Conservation (phyloP, 2,888 invertebrate genomes). For the Spodoptera exigua region DNA sequence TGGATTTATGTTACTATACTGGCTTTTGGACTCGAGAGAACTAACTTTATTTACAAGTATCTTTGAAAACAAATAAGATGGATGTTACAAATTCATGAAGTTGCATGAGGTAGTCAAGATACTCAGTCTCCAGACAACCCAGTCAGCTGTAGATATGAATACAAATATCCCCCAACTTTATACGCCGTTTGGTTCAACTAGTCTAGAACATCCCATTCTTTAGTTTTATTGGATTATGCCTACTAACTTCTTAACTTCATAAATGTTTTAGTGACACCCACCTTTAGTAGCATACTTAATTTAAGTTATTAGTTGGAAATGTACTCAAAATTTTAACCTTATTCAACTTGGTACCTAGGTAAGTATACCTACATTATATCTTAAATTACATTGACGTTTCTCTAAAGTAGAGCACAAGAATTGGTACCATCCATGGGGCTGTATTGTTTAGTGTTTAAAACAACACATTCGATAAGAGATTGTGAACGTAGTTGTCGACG, state of each 20-base stretch:
- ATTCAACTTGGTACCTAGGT: too few relatives aligned
- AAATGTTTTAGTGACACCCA: too few relatives aligned
- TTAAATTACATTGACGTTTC: neutral
- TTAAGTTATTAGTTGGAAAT: too few relatives aligned
- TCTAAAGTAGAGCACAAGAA: slow-evolving; percentile 17
- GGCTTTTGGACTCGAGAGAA: slow-evolving; percentile 72
- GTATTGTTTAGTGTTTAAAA: slow-evolving; percentile 37
- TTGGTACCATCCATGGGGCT: slow-evolving; percentile 22
- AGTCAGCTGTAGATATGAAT: slow-evolving; percentile 57
- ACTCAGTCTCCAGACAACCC: slow-evolving; percentile 55
- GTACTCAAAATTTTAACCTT: too few relatives aligned
- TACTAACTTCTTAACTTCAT: slow-evolving; percentile 12
- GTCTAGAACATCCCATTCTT: slow-evolving; percentile 33
- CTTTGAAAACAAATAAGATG: slow-evolving; percentile 72
- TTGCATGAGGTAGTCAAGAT: slow-evolving; percentile 60
- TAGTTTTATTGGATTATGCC: slow-evolving; percentile 29
- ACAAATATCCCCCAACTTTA: slow-evolving; percentile 50
- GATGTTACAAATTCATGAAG: slow-evolving; percentile 75
- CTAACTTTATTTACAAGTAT: slow-evolving; percentile 75
- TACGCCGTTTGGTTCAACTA: slow-evolving; percentile 13
- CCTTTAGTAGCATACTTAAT: too few relatives aligned
- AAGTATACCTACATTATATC: too few relatives aligned
- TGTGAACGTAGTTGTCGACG: slow-evolving; percentile 34
- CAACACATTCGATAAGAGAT: slow-evolving; percentile 41
- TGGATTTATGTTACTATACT: slow-evolving; percentile 78